phyloP scores from a whole-genome alignment of 2,797 vertebrate genomes.

The Siniperca undulata region DNA sequence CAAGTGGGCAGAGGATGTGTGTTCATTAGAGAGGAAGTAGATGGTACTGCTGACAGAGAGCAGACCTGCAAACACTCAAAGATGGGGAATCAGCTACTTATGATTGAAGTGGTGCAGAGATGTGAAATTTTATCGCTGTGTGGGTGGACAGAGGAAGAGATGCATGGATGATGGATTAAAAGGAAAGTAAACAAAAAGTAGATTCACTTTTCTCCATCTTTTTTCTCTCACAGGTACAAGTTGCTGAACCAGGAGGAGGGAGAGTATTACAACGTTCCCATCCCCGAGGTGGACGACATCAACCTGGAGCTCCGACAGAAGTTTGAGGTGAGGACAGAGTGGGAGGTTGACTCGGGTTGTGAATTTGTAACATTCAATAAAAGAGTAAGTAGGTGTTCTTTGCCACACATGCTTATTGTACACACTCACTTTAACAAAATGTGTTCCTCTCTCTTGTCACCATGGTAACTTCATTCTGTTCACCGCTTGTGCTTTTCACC shows the following conservation, averaged over 20 bases:
- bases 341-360: neutral
- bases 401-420: neutral
- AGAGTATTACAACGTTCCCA: slow-evolving; percentile 98
- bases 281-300: slow-evolving; percentile 92
- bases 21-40: slow-evolving; percentile 29
- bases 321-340: slow-evolving; percentile 91
- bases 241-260: slow-evolving; percentile 97
- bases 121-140: neutral
- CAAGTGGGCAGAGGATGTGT: slow-evolving; percentile 46
- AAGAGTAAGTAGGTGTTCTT: neutral
- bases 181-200: neutral
- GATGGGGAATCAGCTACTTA: neutral
- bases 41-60: slow-evolving; percentile 22
- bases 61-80: slow-evolving; percentile 26
- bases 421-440: slow-evolving; percentile 26
- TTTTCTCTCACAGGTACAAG: slow-evolving; percentile 90
- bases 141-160: neutral
- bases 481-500: slow-evolving; percentile 38
- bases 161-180: neutral
- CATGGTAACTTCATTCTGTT: slow-evolving; percentile 62
- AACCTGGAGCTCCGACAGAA: slow-evolving; percentile 94
- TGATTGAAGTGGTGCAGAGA: slow-evolving; percentile 18
- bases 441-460: slow-evolving; percentile 47
- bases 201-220: neutral
- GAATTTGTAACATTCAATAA: neutral